Evolutionary conservation across 2,797 vertebrate genomes (phyloP).

Genomic region (Parambassis ranga): DNA sequence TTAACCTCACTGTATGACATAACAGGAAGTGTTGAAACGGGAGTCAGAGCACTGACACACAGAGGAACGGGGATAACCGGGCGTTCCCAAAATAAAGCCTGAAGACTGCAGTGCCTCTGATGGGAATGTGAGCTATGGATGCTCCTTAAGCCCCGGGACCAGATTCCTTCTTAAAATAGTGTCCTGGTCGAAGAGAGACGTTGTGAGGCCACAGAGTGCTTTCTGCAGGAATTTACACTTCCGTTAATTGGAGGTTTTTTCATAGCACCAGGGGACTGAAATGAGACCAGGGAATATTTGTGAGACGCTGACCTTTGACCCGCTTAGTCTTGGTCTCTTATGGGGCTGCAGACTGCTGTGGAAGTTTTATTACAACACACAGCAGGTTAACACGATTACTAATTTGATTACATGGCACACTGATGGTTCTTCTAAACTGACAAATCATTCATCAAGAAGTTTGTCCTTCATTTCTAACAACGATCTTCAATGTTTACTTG

Average conservation of each 20-base stretch:
- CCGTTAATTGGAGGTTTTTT: conserved; percentile 47
- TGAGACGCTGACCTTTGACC: conserved; percentile 19
- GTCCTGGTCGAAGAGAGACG: conserved; percentile 50
- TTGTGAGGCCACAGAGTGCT: conserved; percentile 19
- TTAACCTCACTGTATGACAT: not conserved
- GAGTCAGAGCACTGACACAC: conserved; percentile 37
- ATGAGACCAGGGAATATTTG: conserved; percentile 12
- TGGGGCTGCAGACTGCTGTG: too few species aligned
- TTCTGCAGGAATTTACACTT: conserved; percentile 58
- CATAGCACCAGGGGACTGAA: not conserved
- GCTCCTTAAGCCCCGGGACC: conserved; percentile 28
- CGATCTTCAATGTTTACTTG: too few species aligned
- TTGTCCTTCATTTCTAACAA: too few species aligned
- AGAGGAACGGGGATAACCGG: conserved; percentile 14
- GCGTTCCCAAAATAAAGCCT: conserved; percentile 45
- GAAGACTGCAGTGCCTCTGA: conserved; percentile 27
- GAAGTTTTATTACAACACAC: too few species aligned
- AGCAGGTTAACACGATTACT: too few species aligned
- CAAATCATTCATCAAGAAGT: too few species aligned
- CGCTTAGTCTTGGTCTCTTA: not conserved
- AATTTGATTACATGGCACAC: too few species aligned
- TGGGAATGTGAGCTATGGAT: conserved; percentile 49
- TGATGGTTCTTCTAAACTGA: too few species aligned
- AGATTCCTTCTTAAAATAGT: conserved; percentile 62
- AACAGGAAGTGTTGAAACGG: conserved; percentile 22